These are phyloP conservation scores for Dasyornis broadbenti DNA, from an alignment of 2,113 vertebrate species.

Conservation along the genomic window DNA sequence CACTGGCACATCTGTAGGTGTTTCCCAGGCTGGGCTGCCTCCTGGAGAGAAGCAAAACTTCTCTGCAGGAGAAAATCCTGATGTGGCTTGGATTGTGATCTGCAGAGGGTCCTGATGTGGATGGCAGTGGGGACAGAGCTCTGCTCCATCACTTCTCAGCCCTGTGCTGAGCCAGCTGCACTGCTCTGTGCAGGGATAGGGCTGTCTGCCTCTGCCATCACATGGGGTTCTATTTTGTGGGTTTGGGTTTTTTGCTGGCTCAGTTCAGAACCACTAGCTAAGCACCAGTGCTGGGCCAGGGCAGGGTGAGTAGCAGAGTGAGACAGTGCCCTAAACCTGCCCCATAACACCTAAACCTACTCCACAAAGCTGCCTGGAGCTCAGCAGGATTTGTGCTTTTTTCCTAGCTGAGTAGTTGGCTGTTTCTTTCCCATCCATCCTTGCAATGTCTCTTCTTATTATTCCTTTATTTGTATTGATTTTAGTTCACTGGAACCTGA, in stretches of 20 bases:
- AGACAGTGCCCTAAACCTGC: not conserved
- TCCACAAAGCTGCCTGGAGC: not conserved
- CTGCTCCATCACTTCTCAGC: not conserved
- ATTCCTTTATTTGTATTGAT: slow-evolving; percentile 45
- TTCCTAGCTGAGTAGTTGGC: not conserved
- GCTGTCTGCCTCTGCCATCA: accelerated
- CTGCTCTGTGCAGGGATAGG: accelerated
- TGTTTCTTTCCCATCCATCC: not conserved
- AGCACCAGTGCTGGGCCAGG: not conserved
- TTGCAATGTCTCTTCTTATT: not conserved
- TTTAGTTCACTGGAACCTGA: slow-evolving; percentile 1
- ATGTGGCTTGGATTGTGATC: not conserved
- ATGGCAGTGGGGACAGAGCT: not conserved
- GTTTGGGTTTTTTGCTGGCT: not conserved
- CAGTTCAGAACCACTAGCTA: not conserved
- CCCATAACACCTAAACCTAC: not conserved
- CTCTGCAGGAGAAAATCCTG: not conserved
- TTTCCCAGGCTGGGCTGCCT: not conserved
- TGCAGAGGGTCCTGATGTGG: not conserved
- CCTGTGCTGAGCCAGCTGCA: not conserved
- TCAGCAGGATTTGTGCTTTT: not conserved
- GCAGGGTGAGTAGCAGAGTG: no score
- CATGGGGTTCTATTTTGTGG: accelerated
- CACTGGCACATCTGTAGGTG: not conserved
- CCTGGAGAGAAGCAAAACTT: not conserved